Percentiles rank a stretch among this genome's conserved stretches.
These are phyloP conservation scores for Malurus elegans DNA, from an alignment of 2,113 vertebrate species.

Conservation along the genomic window DNA sequence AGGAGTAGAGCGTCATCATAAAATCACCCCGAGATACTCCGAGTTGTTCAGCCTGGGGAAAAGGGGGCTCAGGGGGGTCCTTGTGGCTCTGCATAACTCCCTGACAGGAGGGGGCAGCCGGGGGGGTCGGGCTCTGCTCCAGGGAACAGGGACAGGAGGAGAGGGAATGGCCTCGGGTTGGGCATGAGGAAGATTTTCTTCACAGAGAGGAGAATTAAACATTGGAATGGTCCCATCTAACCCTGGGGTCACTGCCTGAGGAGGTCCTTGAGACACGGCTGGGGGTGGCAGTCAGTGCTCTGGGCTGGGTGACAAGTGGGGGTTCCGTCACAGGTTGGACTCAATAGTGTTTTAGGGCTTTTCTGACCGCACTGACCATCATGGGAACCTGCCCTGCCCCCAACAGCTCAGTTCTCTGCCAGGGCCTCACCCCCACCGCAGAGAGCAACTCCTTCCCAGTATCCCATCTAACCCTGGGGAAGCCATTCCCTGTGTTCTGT, in stretches of 20 bases:
- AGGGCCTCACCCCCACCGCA: background rate
- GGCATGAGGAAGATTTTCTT: background rate
- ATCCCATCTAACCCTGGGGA: background rate
- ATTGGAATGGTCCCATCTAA: too few relatives aligned
- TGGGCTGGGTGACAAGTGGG: too few relatives aligned
- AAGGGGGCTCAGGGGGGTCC: background rate
- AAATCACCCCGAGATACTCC: background rate
- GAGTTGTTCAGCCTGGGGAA: background rate
- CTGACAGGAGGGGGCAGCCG: background rate
- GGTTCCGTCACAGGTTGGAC: background rate
- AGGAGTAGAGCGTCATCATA: too few relatives aligned
- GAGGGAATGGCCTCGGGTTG: background rate
- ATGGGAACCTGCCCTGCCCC: background rate
- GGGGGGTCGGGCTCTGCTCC: background rate
- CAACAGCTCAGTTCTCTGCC: background rate
- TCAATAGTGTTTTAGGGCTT: background rate
- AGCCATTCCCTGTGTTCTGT: background rate
- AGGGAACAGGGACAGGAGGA: background rate
- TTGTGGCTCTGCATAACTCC: too few relatives aligned
- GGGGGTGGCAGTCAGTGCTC: background rate
- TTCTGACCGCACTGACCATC: background rate
- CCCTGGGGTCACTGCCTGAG: background rate
- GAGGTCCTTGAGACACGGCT: background rate
- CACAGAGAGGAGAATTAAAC: background rate
- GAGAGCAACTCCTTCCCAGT: background rate